Evolutionary conservation across 2,888 invertebrate genomes (phyloP).

Genomic region (Leucania comma): DNA sequence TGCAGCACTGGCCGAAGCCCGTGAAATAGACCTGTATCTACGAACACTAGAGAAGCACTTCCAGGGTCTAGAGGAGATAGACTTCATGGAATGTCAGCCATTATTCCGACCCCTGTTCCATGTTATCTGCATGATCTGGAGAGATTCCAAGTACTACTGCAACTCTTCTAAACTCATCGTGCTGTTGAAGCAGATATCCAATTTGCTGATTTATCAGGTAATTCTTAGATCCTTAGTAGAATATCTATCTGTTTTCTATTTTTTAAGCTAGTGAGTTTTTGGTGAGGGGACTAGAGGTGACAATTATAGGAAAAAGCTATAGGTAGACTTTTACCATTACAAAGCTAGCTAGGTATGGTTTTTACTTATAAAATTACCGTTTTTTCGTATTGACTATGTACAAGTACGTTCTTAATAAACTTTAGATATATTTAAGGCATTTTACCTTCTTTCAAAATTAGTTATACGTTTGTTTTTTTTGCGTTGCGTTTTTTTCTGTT

Average conservation of each 20-base stretch:
- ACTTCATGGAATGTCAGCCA: constrained; percentile 95
- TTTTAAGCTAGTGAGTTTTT: no score
- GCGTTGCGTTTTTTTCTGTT: no score
- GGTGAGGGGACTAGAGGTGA: no score
- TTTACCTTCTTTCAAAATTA: no score
- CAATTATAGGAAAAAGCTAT: neutral
- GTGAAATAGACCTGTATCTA: constrained; percentile 96
- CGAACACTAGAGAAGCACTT: constrained; percentile 96
- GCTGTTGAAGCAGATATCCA: constrained; percentile 96
- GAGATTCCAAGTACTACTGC: constrained; percentile 97
- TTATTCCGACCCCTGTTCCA: constrained; percentile 96
- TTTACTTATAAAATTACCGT: no score
- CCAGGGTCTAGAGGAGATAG: constrained; percentile 95
- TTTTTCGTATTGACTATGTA: no score
- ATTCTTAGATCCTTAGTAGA: neutral
- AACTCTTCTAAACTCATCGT: constrained; percentile 97
- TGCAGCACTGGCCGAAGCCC: constrained; percentile 96
- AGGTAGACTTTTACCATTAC: no score
- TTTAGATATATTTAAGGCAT: no score
- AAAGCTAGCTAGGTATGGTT: no score
- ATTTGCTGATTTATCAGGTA: constrained; percentile 96
- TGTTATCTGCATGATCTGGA: constrained; percentile 97
- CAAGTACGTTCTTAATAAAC: no score
- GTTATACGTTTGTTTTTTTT: no score
- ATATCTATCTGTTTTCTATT: neutral